phyloP scores from a whole-genome alignment of 2,797 vertebrate genomes.

The Xenentodon cancila region DNA sequence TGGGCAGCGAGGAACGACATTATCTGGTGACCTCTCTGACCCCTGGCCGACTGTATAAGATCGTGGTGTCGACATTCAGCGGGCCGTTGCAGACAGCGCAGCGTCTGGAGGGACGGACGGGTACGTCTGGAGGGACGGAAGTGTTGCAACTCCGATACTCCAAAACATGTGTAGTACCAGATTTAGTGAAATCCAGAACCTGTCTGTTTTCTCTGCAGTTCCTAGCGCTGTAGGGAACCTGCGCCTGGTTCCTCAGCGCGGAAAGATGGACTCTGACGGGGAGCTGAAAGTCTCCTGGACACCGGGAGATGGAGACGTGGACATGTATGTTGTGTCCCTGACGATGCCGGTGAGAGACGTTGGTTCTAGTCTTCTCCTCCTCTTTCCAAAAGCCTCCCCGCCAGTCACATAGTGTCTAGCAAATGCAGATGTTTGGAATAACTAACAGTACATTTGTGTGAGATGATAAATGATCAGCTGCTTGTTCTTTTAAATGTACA shows the following conservation, averaged over 20 bases:
- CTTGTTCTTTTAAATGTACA: too few relatives aligned
- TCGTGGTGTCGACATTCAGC: slow-evolving; percentile 93
- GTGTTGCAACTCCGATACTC: too few relatives aligned
- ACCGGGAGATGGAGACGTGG: slow-evolving; percentile 89
- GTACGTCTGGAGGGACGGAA: slow-evolving; percentile 66
- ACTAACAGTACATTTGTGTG: too few relatives aligned
- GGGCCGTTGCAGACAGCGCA: slow-evolving; percentile 86
- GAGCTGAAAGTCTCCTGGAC: slow-evolving; percentile 88
- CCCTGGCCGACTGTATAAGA: slow-evolving; percentile 93
- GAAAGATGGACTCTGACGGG: slow-evolving; percentile 62
- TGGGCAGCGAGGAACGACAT: slow-evolving; percentile 77
- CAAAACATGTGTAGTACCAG: too few relatives aligned
- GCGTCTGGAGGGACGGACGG: slow-evolving; percentile 90
- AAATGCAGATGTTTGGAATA: too few relatives aligned
- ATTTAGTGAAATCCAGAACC: too few relatives aligned
- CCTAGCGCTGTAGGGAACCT: slow-evolving; percentile 89
- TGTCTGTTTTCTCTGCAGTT: slow-evolving; percentile 71
- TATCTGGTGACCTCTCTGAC: slow-evolving; percentile 88
- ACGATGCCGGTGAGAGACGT: slow-evolving; percentile 49
- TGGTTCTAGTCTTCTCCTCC: too few relatives aligned
- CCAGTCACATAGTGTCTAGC: too few relatives aligned
- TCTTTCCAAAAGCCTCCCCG: too few relatives aligned
- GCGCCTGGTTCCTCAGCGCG: slow-evolving; percentile 66
- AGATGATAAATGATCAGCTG: too few relatives aligned
- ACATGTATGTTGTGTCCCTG: slow-evolving; percentile 86